phyloP scores from a whole-genome alignment of 2,797 vertebrate species.

The Dallia pectoralis region DNA sequence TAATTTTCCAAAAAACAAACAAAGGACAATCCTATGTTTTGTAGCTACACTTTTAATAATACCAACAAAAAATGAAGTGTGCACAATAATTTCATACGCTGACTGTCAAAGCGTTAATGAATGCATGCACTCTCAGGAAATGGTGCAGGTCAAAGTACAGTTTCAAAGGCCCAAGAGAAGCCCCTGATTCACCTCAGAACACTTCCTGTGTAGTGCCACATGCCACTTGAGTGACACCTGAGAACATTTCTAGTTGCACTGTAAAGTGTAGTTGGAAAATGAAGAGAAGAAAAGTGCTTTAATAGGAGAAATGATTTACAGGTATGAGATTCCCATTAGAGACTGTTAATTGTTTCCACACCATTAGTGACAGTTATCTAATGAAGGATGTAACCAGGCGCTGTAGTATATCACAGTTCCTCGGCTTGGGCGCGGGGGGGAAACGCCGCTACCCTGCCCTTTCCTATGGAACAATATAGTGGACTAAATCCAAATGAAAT shows the following conservation, averaged over 20 bases:
- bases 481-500: too few relatives aligned
- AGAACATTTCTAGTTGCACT: conserved; percentile 61
- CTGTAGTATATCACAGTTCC: conserved; percentile 72
- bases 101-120: conserved; percentile 9
- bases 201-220: conserved; percentile 41
- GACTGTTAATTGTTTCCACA: conserved; percentile 83
- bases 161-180: conserved; percentile 27
- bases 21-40: neutral
- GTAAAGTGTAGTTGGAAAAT: conserved; percentile 59
- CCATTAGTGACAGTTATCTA: conserved; percentile 84
- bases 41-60: neutral
- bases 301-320: conserved; percentile 81
- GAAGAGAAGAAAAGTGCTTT: conserved; percentile 65
- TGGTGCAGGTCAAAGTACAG: conserved; percentile 49
- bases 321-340: conserved; percentile 82
- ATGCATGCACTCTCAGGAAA: conserved; percentile 24
- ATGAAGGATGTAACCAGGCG: conserved; percentile 77
- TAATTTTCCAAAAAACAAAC: neutral
- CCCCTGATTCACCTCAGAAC: conserved; percentile 55
- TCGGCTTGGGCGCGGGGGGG: conserved; percentile 44
- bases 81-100: conserved; percentile 34
- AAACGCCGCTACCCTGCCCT: conserved; percentile 57
- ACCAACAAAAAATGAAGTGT: neutral
- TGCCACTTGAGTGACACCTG: conserved; percentile 58
- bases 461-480: too few relatives aligned